Conservation (phyloP, 1,140 invertebrate species). For the Charaxes varanes region DNA sequence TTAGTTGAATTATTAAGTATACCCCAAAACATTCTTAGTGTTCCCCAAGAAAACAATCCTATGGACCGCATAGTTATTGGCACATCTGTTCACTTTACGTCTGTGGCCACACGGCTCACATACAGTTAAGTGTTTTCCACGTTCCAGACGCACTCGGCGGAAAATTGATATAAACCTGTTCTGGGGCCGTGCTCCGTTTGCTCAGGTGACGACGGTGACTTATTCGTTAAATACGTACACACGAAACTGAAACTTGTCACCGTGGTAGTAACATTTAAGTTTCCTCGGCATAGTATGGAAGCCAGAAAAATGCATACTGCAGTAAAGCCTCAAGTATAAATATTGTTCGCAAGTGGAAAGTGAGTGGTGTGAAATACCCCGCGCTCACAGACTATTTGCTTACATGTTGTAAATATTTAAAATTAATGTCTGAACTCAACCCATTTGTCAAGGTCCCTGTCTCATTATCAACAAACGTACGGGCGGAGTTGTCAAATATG, state of each 20-base stretch:
- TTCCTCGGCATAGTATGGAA: slow-evolving; percentile 30
- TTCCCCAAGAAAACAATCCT: too few species aligned
- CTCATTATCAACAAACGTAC: background rate
- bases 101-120: too few species aligned
- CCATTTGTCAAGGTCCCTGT: slow-evolving; percentile 22
- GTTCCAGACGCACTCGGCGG: slow-evolving; percentile 63
- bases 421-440: slow-evolving; percentile 12
- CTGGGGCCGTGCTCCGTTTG: slow-evolving; percentile 45
- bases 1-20: too few species aligned
- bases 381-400: slow-evolving; percentile 27
- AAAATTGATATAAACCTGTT: slow-evolving; percentile 72
- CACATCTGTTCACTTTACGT: too few species aligned
- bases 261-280: slow-evolving; percentile 23
- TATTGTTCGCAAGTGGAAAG: slow-evolving; percentile 46
- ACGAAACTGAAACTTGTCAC: too few species aligned
- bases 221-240: too few species aligned
- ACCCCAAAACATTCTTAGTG: too few species aligned
- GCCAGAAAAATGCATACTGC: slow-evolving; percentile 53
- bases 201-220: slow-evolving; percentile 53
- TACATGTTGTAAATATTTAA: slow-evolving; percentile 56
- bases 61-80: too few species aligned
- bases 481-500: slow-evolving; percentile 1
- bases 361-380: slow-evolving; percentile 49
- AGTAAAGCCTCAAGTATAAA: slow-evolving; percentile 50
- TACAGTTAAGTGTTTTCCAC: slow-evolving; percentile 59